Base-by-base conservation (phyloP, 2,113 vertebrate species). In the Corythoichthys haematopterus region DNA sequence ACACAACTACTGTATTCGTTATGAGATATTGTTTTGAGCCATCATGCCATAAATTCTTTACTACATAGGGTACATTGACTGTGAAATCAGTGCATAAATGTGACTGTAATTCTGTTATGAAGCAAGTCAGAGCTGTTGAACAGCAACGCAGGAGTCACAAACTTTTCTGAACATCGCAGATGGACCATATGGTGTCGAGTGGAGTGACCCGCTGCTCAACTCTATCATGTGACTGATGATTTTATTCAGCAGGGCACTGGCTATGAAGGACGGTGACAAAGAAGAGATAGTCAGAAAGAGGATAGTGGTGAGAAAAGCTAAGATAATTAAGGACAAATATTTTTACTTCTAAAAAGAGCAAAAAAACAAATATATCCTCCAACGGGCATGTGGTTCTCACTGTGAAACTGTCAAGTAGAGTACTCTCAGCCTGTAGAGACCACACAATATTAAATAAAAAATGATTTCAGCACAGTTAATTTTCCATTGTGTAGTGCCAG, bases 201-300 rank as follows among this genome's bases (percentile, higher is more conserved):
- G 60, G 51, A 85, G 80, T 84, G 72, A 84, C 83, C 81, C 16
- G 48, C 63, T 36, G 74, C 73, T 85, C 82, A 80, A 70, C 80
- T 67, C 72, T 47, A 37, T 55, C 71, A 71, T 38, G 59, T 76
- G 74, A 84, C 64, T 68, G 65, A 82, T 86, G 80, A 81, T 86
- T 86, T 87, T 80, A 84, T 87, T 84, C 83, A 89, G 64, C 70
- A 79, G 78, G 66, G 58, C 57, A 50, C 37, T 59, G 61, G 51
- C 56, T 16, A 35, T 55, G 64, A 72, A 68, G 73, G 69, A 68
- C 12, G 38, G 75, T 5, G 38, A 66, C 20, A 33, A 40, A 4
- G 2, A 47, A 64, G 37, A 48, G 56, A 51, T 55, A 59, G 61
- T 61, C n/a, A 74, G 65, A 61, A 75, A 55, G 28, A n/a, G 47